Base-by-base conservation (phyloP, 1,140 invertebrate species). In the Rhagoletis pomonella region DNA sequence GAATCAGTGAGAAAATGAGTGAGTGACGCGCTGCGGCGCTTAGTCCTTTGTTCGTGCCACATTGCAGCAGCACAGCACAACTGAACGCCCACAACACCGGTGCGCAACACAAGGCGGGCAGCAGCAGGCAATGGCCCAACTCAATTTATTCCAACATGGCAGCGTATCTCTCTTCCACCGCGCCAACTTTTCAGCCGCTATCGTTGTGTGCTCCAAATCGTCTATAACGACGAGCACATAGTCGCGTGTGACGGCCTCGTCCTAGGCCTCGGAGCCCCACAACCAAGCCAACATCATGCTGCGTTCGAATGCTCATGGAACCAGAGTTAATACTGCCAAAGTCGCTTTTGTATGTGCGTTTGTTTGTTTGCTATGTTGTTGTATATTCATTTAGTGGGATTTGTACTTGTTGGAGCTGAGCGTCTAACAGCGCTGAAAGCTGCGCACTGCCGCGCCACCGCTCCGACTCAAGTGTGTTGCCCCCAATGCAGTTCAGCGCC, bases 381-480 rank as follows among this genome's bases (percentile, higher is more conserved):
- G 47, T 81, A 29, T n/a, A 14, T 62, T 7, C 29, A 67, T 67
- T 29, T 67, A 67, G 29, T 6, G 64, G 29, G 64, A 67, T 67
- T 67, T 67, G 3, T 17, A 17, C 39, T 67, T 67, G 64, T 67
- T 67, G 64, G 6, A 29, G 19, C 64, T 6, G 64, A n/a, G 4
- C 64, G 60, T 10, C n/a, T 39, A 29, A 67, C 17, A 73, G 42
- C 5, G 0, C 29, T 29, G 29, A 29, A 29, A 29, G 29, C 29
- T 29, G 29, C 29, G 29, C 69, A 6, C 39, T n/a, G 44, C 47
- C 47, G 17, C 47, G 47, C 50, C 19, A 42, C n/a, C n/a, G 19
- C n/a, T 81, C 19, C 73, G 50, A 29, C 73, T 81, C 73, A 81
- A 81, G 73, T 81, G 73, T 81, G 73, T 19, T 81, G 73, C 47